A percentile compares a stretch with the other conserved stretches of the same genome.
phyloP scores from a whole-genome alignment of 2,888 invertebrate species.

The Acanthosepion lycidas region DNA sequence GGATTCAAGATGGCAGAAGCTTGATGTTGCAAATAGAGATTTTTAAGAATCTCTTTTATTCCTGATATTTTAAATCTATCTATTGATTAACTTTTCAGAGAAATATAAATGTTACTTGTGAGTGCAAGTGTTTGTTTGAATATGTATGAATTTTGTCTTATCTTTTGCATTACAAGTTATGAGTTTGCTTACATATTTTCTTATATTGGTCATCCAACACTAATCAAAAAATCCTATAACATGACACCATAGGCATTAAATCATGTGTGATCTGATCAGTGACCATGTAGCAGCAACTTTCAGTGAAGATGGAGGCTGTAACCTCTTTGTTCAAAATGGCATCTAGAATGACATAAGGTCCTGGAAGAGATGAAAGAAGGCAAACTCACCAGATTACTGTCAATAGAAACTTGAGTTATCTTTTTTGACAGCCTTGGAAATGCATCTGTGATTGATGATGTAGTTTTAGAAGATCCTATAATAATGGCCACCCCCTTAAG shows the following conservation, averaged over 20 bases:
- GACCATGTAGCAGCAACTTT: background rate
- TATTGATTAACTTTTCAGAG: no score
- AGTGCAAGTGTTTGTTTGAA: no score
- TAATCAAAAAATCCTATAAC: background rate
- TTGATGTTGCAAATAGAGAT: no score
- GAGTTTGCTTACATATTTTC: background rate
- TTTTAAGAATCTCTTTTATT: no score
- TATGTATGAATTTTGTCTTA: no score
- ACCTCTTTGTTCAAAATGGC: background rate
- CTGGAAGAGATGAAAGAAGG: background rate
- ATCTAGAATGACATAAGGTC: background rate
- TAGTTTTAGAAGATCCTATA: background rate
- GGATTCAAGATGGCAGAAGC: no score
- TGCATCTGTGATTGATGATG: background rate
- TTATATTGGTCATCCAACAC: background rate
- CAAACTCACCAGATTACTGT: background rate
- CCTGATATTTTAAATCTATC: no score
- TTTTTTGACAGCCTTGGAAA: conserved; percentile 4
- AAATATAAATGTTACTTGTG: no score
- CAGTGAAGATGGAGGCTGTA: background rate
- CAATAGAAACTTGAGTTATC: background rate
- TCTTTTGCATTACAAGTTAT: background rate
- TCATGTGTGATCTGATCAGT: background rate
- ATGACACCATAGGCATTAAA: background rate
- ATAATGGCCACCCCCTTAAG: background rate